Percentiles rank a stretch among this genome's conserved stretches.
These are phyloP conservation scores for Tautogolabrus adspersus DNA, from an alignment of 2,113 vertebrate genomes.

Conservation along the genomic window DNA sequence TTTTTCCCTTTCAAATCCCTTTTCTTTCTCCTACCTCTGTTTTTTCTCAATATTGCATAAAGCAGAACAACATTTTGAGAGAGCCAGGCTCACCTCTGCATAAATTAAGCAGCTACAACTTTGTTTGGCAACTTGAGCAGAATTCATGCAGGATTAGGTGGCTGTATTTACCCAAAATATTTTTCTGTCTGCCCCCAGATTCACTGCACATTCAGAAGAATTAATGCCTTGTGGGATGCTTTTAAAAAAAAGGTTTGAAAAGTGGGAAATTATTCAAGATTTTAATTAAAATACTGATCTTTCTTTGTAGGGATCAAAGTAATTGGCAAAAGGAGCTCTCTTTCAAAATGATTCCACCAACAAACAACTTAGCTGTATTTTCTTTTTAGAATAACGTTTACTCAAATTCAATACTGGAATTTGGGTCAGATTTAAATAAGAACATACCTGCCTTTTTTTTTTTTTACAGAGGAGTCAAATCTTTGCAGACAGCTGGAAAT, in stretches of 20 bases:
- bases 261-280: slow-evolving; percentile 22
- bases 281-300: slow-evolving; percentile 55
- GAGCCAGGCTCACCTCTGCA: not conserved
- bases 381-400: not conserved
- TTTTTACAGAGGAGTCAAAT: not conserved
- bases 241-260: not conserved
- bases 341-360: slow-evolving; percentile 27
- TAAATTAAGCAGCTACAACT: not conserved
- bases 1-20: slow-evolving; percentile 14
- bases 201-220: slow-evolving; percentile 3
- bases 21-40: not conserved
- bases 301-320: slow-evolving; percentile 52
- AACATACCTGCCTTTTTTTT: not conserved
- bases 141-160: slow-evolving; percentile 1
- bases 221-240: slow-evolving; percentile 3
- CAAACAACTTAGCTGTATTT: slow-evolving; percentile 10
- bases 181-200: slow-evolving; percentile 16
- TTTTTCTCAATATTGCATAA: slow-evolving; percentile 9
- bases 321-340: slow-evolving; percentile 22
- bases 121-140: not conserved
- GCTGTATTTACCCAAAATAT: slow-evolving; percentile 11
- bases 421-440: not conserved
- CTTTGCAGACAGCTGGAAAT: slow-evolving; percentile 8
- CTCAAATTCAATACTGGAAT: not conserved
- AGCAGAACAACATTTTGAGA: not conserved